Conservation (phyloP, 1,140 invertebrate genomes). For the Thereuonema tuberculata region DNA sequence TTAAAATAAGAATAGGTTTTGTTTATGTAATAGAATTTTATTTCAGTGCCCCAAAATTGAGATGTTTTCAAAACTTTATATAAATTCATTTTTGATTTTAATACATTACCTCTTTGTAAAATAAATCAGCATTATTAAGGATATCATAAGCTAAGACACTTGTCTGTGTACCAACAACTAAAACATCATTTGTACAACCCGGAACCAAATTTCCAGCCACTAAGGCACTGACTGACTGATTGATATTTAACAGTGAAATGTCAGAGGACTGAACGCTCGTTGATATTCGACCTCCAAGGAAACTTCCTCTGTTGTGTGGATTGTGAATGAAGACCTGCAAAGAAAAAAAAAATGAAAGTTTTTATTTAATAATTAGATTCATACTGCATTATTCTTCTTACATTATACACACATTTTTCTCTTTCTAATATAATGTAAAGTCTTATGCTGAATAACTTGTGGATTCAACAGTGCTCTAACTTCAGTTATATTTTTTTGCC, state of each 20-base stretch:
- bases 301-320: constrained; percentile 44
- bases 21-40: background rate
- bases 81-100: background rate
- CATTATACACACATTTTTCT: background rate
- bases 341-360: constrained; percentile 3
- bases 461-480: too few species aligned
- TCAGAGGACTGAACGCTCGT: constrained; percentile 45
- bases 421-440: too few species aligned
- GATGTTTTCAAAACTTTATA: background rate
- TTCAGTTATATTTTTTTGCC: too few species aligned
- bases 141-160: constrained; percentile 84
- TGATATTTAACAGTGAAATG: constrained; percentile 62
- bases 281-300: constrained; percentile 39
- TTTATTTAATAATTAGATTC: constrained; percentile 1
- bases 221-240: constrained; percentile 57
- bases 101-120: constrained; percentile 66
- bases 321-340: constrained; percentile 66
- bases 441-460: too few species aligned
- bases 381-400: constrained; percentile 1
- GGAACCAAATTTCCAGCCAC: constrained; percentile 46
- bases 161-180: constrained; percentile 68
- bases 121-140: constrained; percentile 77
- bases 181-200: constrained; percentile 46
- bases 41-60: background rate
- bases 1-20: background rate